Evolutionary conservation across 1,140 invertebrate species (phyloP).

Genomic region (Nebria ingens): DNA sequence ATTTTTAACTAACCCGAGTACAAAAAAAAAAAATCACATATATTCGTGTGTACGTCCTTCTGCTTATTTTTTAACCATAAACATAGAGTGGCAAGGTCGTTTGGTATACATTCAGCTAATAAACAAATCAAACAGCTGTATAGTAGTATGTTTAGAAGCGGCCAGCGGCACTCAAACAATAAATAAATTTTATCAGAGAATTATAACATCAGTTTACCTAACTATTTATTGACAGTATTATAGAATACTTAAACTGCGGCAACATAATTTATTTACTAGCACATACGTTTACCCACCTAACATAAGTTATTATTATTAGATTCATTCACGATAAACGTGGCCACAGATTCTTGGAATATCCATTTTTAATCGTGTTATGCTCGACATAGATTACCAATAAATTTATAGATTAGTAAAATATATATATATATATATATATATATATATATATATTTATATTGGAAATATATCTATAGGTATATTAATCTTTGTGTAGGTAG

Average conservation of each 20-base stretch:
- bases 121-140: slow-evolving; percentile 5
- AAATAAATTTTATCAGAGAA: not conserved
- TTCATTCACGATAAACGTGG: too few relatives aligned
- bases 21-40: not conserved
- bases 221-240: not conserved
- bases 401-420: too few relatives aligned
- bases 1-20: too few relatives aligned
- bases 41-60: slow-evolving; percentile 3
- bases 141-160: not conserved
- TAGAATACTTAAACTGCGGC: not conserved
- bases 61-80: slow-evolving; percentile 7
- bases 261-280: not conserved
- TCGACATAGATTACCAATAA: too few relatives aligned
- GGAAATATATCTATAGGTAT: too few relatives aligned
- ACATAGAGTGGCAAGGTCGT: slow-evolving; percentile 6
- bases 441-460: too few relatives aligned
- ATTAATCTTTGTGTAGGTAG: too few relatives aligned
- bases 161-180: slow-evolving; percentile 1
- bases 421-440: too few relatives aligned
- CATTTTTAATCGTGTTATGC: too few relatives aligned
- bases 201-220: not conserved
- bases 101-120: slow-evolving; percentile 1
- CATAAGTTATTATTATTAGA: too few relatives aligned
- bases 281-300: too few relatives aligned
- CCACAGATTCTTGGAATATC: too few relatives aligned